phyloP scores from a whole-genome alignment of 1,140 invertebrate genomes.

The Acromyrmex heyeri region DNA sequence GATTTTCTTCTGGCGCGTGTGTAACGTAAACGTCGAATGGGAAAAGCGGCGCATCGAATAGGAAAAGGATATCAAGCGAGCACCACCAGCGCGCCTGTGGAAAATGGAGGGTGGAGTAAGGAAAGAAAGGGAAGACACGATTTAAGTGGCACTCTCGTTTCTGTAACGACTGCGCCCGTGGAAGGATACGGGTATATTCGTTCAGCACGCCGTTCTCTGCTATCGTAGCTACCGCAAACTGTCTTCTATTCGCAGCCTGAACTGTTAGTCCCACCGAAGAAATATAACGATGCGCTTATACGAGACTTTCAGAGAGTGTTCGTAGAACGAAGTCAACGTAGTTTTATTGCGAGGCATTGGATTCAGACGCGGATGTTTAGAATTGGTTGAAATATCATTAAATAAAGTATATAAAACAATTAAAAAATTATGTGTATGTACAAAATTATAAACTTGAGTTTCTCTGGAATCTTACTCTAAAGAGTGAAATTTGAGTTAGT shows the following conservation, averaged over 20 bases:
- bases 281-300: constrained; percentile 39
- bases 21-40: constrained; percentile 43
- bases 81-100: not conserved
- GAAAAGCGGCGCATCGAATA: constrained; percentile 44
- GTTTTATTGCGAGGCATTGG: not conserved
- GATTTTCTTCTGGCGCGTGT: constrained; percentile 19
- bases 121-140: constrained; percentile 45
- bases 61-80: constrained; percentile 19
- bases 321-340: not conserved
- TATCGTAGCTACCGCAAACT: constrained; percentile 45
- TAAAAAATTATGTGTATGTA: not conserved
- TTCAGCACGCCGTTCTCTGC: constrained; percentile 3
- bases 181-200: constrained; percentile 50
- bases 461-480: no score
- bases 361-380: not conserved
- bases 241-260: constrained; percentile 23
- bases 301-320: constrained; percentile 32
- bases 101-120: constrained; percentile 6
- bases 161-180: constrained; percentile 41
- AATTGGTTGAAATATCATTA: not conserved
- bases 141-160: constrained; percentile 56
- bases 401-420: not conserved
- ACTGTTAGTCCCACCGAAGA: constrained; percentile 5
- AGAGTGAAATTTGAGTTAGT: no score
- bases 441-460: not conserved